Base-by-base conservation (phyloP, 2,113 vertebrate species). In the Petromus typicus region DNA sequence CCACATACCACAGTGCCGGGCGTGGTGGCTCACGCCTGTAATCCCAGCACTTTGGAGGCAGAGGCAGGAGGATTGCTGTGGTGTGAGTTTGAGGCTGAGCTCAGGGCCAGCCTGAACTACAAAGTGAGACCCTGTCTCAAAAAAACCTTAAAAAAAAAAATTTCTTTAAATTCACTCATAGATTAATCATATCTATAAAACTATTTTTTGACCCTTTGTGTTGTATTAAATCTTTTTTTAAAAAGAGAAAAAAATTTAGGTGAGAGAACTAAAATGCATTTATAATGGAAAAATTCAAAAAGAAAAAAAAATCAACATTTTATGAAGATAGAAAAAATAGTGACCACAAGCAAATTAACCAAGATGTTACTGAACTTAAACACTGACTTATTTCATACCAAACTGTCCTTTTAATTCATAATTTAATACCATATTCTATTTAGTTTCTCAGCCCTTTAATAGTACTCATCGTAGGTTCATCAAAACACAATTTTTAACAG, bases 201-300 rank as follows among this genome's bases (percentile, higher is more conserved):
- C 18, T 86, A 71, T 64, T 93, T 92, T 80, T 27, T n/a, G 43
- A 30, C 86, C 78, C 27, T 63, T 93, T 84, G 40, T 69, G 17
- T 69, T 83, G 34, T 71, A 32, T 56, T 11, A 88, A 87, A 73
- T 23, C 23, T 67, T 84, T 94, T 75, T 45, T 48, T 30, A 76
- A 76, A 45, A 69, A 82, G 87, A 88, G 3, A 80, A 14, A 90
- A 83, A 63, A 67, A 48, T 85, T 91, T 83, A 93, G 22, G 48
- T 78, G 34, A 18, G 61, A 81, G 81, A 96, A 81, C 37, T 87
- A 40, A 63, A 83, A 78, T 75, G 23, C 34, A 93, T 59, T 90
- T 84, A 64, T 93, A 61, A 7, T 94, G 63, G 79, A 71, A 45
- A 94, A 83, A 84, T 48, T 80, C 80, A 48, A 45, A n/a, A 95